phyloP scores from a whole-genome alignment of 2,113 vertebrate genomes.

The Muntiacus muntjak region DNA sequence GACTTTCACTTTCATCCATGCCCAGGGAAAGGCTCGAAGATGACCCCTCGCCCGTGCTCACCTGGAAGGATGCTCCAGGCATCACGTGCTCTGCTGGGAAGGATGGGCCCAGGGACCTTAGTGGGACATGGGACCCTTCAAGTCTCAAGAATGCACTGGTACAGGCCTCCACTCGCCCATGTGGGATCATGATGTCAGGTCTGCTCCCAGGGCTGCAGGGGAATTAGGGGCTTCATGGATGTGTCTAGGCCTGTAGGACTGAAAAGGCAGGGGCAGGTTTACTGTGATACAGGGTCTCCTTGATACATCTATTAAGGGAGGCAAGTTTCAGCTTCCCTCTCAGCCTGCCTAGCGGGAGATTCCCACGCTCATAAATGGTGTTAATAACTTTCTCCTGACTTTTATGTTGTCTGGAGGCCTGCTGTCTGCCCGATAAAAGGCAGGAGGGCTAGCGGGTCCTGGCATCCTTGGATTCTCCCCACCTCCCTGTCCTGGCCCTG shows the following conservation, averaged over 20 bases:
- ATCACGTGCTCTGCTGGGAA: background rate
- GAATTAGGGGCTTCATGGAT: background rate
- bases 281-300: background rate
- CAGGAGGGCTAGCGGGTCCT: background rate
- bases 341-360: background rate
- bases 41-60: accelerated
- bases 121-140: background rate
- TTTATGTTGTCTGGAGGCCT: slow-evolving; percentile 47
- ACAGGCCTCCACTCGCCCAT: background rate
- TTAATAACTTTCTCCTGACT: slow-evolving; percentile 40
- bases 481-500: accelerated
- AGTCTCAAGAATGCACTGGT: background rate
- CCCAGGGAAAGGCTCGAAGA: background rate
- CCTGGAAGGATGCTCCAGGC: background rate
- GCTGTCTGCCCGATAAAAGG: slow-evolving; percentile 42
- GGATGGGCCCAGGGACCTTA: background rate
- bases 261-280: background rate
- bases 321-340: slow-evolving; percentile 14
- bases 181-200: background rate
- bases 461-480: background rate
- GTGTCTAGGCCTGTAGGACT: background rate
- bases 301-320: slow-evolving; percentile 46
- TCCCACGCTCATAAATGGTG: slow-evolving; percentile 45
- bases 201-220: background rate
- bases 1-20: background rate